These are phyloP conservation scores for Venustaconcha ellipsiformis DNA, from an alignment of 1,140 invertebrate species.

Conservation along the genomic window DNA sequence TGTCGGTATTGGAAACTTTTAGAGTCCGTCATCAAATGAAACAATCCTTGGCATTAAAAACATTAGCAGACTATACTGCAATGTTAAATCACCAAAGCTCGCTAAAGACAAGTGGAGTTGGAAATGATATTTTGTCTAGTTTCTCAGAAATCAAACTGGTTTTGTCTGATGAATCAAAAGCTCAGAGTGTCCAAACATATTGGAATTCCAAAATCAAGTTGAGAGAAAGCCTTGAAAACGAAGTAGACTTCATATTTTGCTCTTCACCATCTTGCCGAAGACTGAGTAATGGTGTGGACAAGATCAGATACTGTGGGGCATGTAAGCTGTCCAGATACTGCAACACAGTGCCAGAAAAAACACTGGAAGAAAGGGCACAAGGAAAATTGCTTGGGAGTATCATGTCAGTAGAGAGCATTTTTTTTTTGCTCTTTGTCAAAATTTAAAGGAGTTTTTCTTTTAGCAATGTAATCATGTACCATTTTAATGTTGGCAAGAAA, in stretches of 20 bases:
- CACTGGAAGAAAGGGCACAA: conserved; percentile 50
- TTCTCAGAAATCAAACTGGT: conserved; percentile 1
- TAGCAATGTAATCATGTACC: not conserved
- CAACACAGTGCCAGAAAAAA: conserved; percentile 45
- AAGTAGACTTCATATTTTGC: conserved; percentile 31
- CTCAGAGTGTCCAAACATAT: conserved; percentile 13
- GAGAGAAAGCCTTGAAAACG: conserved; percentile 20
- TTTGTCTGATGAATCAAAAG: conserved; percentile 12
- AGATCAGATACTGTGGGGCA: conserved; percentile 46
- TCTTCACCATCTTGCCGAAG: conserved; percentile 41
- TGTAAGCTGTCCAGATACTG: conserved; percentile 47
- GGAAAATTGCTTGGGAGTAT: conserved; percentile 28
- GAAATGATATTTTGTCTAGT: conserved; percentile 7
- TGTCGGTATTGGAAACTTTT: conserved; percentile 21
- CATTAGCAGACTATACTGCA: conserved; percentile 22
- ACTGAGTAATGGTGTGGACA: conserved; percentile 15
- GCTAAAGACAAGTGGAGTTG: not conserved
- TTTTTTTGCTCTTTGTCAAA: conserved; percentile 2
- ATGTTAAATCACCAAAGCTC: conserved; percentile 5
- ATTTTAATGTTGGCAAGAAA: not conserved
- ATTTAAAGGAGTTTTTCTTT: not conserved
- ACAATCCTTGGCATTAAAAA: conserved; percentile 24
- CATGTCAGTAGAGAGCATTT: not conserved
- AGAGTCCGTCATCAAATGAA: conserved; percentile 16
- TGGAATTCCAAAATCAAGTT: conserved; percentile 41